Evolutionary conservation across 2,113 vertebrate genomes (phyloP).

Genomic region (Myiagra hebetior): DNA sequence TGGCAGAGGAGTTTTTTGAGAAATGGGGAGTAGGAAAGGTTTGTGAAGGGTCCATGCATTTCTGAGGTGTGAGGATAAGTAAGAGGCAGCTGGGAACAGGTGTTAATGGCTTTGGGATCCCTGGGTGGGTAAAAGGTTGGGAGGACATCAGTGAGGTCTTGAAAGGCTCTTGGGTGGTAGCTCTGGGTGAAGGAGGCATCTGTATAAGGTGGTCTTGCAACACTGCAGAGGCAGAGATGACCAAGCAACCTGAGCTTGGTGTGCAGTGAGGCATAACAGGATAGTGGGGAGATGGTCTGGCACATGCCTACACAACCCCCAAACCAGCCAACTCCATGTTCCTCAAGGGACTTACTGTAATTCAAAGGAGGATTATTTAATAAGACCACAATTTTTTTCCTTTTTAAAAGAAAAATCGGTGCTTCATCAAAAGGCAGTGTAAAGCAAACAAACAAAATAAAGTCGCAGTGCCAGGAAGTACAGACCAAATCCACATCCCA

Average conservation of each 20-base stretch:
- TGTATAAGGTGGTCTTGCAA: not conserved
- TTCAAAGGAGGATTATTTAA: not conserved
- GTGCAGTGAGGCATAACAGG: not conserved
- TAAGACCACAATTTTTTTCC: not conserved
- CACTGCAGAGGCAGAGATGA: not conserved
- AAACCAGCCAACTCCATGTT: not conserved
- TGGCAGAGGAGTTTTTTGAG: not conserved
- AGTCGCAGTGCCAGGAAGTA: not conserved
- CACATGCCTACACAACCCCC: not conserved
- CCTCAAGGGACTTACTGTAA: not conserved
- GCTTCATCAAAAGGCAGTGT: not conserved
- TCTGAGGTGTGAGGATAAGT: not conserved
- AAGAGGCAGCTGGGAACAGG: not conserved
- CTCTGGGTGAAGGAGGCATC: not conserved
- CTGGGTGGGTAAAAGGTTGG: not conserved
- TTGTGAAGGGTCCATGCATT: not conserved
- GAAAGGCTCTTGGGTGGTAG: not conserved
- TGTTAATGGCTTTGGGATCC: not conserved
- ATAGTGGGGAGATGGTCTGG: not conserved
- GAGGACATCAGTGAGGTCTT: not conserved
- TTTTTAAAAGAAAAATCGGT: not conserved
- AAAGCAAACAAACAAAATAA: not conserved
- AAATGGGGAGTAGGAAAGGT: not conserved
- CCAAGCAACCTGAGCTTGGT: not conserved
- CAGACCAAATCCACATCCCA: slow-evolving; percentile 15